Base-by-base conservation (phyloP, 2,113 vertebrate species). In the Rhombomys opimus region DNA sequence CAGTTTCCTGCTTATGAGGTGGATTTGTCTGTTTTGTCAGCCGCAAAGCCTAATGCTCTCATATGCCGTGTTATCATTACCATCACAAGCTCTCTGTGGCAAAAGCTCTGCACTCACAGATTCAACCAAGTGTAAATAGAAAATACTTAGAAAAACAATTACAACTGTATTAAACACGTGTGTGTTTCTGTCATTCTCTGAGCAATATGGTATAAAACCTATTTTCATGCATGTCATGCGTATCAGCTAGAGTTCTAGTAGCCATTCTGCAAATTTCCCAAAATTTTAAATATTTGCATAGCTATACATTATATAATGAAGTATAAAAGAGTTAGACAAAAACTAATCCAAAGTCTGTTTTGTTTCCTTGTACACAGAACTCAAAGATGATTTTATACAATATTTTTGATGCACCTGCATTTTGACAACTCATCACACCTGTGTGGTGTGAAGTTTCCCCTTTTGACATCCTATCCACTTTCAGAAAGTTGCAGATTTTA, bases 1-100 rank as follows among this genome's bases (percentile, higher is more conserved):
- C 35, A 84, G n/a, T 59, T 65, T 32, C 12, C 82, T 23, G 67
- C 68, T 72, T 77, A n/a, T 57, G 9, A 96, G 92, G 73, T 6
- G 15, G 67, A 14, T 78, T 75, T 93, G 52, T 61, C 73, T 59
- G 54, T 88, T 94, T 88, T 87, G 30, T 67, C 90, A 87, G 12
- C 35, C 25, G 2, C 57, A 76, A 72, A 96, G 15, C 23, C 35
- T 25, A 30, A 38, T 30, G 41, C 7, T 61, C 25, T 54, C 35
- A 50, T 68, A 70, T 2, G 38, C 35, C 9, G 54, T n/a, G 17
- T 52, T 67, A n/a, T 78, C 72, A 52, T 25, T 70, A 73, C 35
- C 17, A 68, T 12, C 59, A 46, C 22, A 46, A 63, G 5, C 22
- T 35, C 6, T 57, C 46, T 14, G 14, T 13, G 41, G 46, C 5